phyloP scores from a whole-genome alignment of 1,140 invertebrate genomes.

The Drosophila sechellia region DNA sequence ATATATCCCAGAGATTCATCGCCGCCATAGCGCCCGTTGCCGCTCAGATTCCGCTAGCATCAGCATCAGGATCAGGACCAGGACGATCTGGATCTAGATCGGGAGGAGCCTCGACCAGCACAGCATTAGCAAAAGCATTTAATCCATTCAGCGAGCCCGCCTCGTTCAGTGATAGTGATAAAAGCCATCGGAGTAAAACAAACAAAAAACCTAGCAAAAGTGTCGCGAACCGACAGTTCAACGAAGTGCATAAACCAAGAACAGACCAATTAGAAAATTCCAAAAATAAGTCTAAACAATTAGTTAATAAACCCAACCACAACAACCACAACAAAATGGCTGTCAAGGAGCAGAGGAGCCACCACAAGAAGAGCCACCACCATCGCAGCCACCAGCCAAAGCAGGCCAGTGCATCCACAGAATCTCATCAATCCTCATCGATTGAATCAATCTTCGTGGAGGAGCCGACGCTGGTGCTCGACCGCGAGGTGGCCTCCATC shows the following conservation, averaged over 20 bases:
- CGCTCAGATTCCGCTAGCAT: not conserved
- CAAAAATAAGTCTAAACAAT: constrained; percentile 76
- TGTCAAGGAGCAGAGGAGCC: constrained; percentile 52
- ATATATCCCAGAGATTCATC: constrained; percentile 82
- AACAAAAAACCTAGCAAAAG: constrained; percentile 58
- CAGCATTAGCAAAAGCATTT: constrained; percentile 73
- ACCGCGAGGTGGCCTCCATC: constrained; percentile 52
- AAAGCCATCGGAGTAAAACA: constrained; percentile 44
- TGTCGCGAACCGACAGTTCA: constrained; percentile 63
- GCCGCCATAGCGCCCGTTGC: constrained; percentile 68
- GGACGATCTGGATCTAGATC: constrained; percentile 1
- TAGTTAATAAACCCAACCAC: constrained; percentile 62
- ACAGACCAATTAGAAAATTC: constrained; percentile 83
- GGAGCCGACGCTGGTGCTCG: constrained; percentile 26
- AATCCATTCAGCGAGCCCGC: constrained; percentile 68
- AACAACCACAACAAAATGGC: constrained; percentile 41
- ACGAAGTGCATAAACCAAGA: constrained; percentile 80
- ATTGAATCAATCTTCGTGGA: constrained; percentile 49
- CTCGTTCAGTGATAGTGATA: constrained; percentile 68
- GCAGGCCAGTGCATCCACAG: constrained; percentile 24
- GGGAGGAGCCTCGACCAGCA: constrained; percentile 10
- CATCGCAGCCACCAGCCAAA: constrained; percentile 28
- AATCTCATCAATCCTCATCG: constrained; percentile 37
- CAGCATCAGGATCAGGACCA: not conserved
- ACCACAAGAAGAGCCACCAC: constrained; percentile 29